Evolutionary conservation across 2,113 vertebrate species (phyloP), one percentile per base, ranked within the genome.

Genomic region (Lontra canadensis): DNA sequence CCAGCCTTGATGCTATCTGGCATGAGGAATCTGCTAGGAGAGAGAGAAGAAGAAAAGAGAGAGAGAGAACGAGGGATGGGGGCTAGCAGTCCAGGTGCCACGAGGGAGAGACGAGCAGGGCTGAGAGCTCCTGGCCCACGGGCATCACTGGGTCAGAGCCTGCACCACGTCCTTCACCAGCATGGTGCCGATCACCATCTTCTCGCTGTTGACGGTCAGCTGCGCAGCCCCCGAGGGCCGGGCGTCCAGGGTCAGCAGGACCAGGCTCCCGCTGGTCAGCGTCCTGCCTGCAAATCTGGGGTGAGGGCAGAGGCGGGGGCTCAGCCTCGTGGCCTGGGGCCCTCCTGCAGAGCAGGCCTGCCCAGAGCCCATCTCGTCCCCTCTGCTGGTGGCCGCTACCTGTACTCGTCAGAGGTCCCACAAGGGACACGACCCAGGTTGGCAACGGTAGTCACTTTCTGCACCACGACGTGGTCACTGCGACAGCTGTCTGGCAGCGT

Each of bases 161-260:
- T 99, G 99, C 36, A 99, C 96, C 94, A 99, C 99, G 69, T 99
- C 99, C 98, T 99, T 99, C 97, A 99, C 99, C 98, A 99, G 98
- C 99, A 99, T 99, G 15, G 99, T 99, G 90, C 99, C 99, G 0
- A 99, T 99, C 97, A 99, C 98, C 99, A 99, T 99, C 98, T 99
- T 99, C 99, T 99, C 99, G 0, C 99, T 99, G 99, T 99, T 99
- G 98, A 99, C 98, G 0, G 98, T 99, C 96, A 99, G 98, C 98
- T 99, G 99, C 55, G 99, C 99, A 0, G 78, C 85, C 0, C 98
- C 97, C 0, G 99, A 98, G 39, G 99, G 98, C 96, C 98, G 98
- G 85, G 96, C 98, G 6, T 99, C 99, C 98, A 99, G 98, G 15
- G 99, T 99, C 95, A 99, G 99, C 93, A 99, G 98, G 96, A 99